Percentiles rank a stretch among this genome's conserved stretches.
These are phyloP conservation scores for Aurelia sp. DNA, from an alignment of 30 jellyfish, hydroid and myxozoan genomes.

Conservation along the genomic window DNA sequence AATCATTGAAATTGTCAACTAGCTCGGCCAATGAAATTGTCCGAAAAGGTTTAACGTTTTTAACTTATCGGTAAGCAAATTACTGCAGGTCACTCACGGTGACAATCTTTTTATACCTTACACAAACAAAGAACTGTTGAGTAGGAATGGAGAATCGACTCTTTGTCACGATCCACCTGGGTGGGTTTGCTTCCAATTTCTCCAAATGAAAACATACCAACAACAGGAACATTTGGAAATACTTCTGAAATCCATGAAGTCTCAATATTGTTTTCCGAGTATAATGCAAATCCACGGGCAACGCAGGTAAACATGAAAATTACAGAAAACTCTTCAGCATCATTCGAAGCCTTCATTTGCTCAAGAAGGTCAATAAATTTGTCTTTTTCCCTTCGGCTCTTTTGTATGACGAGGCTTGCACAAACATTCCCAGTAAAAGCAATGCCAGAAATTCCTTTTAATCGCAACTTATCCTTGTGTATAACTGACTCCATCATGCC, in stretches of 20 bases:
- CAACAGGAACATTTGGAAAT: constrained; percentile 42
- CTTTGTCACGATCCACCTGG: neutral
- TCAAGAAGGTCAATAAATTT: neutral
- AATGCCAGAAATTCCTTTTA: constrained; percentile 60
- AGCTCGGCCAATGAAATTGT: too few relatives aligned
- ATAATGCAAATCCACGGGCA: constrained; percentile 64
- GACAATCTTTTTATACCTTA: constrained; percentile 2
- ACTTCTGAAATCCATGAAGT: constrained; percentile 59
- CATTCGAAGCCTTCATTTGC: neutral
- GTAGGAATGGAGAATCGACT: constrained; percentile 46
- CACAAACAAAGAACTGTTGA: constrained; percentile 72
- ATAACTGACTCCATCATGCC: constrained; percentile 32
- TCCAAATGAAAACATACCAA: constrained; percentile 78
- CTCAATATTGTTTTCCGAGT: constrained; percentile 46
- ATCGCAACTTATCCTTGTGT: constrained; percentile 1
- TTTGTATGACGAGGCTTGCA: constrained; percentile 37
- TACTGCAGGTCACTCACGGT: too few relatives aligned
- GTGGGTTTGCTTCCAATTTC: constrained; percentile 60
- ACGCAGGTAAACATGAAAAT: constrained; percentile 71
- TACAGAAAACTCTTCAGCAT: neutral
- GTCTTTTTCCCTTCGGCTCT: constrained; percentile 4
- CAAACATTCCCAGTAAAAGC: constrained; percentile 55
- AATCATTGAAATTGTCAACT: too few relatives aligned
- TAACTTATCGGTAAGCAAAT: too few relatives aligned
- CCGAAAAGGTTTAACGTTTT: too few relatives aligned